Evolutionary conservation across 1,140 invertebrate genomes (phyloP), one percentile per base, ranked within the genome.

Genomic region (Ruditapes philippinarum): DNA sequence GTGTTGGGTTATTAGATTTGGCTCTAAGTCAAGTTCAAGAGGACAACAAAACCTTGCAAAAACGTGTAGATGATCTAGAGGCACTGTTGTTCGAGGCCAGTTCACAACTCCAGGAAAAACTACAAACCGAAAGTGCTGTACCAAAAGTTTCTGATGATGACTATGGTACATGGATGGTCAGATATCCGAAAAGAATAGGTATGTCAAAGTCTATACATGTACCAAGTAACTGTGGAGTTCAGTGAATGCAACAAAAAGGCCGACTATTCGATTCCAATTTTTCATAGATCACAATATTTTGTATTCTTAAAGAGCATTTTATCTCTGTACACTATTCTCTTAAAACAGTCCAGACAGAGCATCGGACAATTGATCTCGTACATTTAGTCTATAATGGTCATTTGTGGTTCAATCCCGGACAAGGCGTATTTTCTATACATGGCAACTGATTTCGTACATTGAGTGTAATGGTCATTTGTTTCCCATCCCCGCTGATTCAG

Each of bases 161-260:
- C 9, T 40, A 54, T 17, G 83, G 54, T n/a, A 33, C n/a, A 1
- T 86, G 83, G 83, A 36, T 76, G 0, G 36, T 76, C 7, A 54
- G n/a, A 62, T 45, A 86, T 22, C 70, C 83, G 17, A 86, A 57
- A 76, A 19, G 83, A 42, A 54, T 86, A 36, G 83, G 83, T 86
- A 86, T 7, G 40, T 19, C 33, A n/a, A n/a, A n/a, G n/a, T n/a
- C n/a, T n/a, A n/a, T n/a, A n/a, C n/a, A n/a, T n/a, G n/a, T n/a
- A n/a, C n/a, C n/a, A n/a, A n/a, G n/a, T n/a, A n/a, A n/a, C n/a
- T n/a, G n/a, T n/a, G n/a, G n/a, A n/a, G n/a, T n/a, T n/a, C n/a
- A n/a, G n/a, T n/a, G n/a, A n/a, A n/a, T n/a, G n/a, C n/a, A n/a
- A n/a, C n/a, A n/a, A n/a, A n/a, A n/a, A n/a, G n/a, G n/a, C n/a